phyloP scores from a whole-genome alignment of 2,113 vertebrate genomes.

The Catagonus wagneri region DNA sequence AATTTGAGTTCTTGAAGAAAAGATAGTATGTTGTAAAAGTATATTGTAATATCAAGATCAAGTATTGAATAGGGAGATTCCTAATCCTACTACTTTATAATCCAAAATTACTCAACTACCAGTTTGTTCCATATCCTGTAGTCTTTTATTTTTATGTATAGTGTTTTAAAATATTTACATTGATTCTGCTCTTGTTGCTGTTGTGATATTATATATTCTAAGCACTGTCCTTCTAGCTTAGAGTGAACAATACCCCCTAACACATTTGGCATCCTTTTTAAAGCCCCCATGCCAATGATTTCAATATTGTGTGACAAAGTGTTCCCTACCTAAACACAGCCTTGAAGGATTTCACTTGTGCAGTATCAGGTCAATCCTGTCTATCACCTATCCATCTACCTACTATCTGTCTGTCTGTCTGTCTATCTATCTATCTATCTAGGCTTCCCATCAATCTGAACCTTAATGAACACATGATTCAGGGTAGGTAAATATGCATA shows the following conservation, averaged over 20 bases:
- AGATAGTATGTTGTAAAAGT: not conserved
- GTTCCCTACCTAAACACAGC: not conserved
- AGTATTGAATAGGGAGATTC: not conserved
- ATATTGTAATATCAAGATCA: not conserved
- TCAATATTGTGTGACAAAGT: not conserved
- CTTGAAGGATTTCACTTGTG: not conserved
- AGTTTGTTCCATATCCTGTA: not conserved
- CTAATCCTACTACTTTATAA: not conserved
- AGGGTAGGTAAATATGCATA: not conserved
- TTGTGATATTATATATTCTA: constrained; percentile 37
- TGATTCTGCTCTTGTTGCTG: not conserved
- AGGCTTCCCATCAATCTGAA: not conserved
- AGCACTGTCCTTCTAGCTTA: not conserved
- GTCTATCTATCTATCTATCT: too few relatives aligned
- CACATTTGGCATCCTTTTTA: not conserved
- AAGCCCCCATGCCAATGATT: not conserved
- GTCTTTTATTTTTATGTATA: not conserved
- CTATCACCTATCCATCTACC: too few relatives aligned
- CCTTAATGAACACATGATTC: not conserved
- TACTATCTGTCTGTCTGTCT: not conserved
- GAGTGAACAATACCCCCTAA: not conserved
- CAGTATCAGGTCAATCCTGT: not conserved
- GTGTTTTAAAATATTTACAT: not conserved
- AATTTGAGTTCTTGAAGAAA: not conserved
- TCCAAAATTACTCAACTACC: not conserved